Evolutionary conservation across 2,888 invertebrate genomes (phyloP), one percentile per base, ranked within the genome.

Genomic region (Drosophila nigritarsus): DNA sequence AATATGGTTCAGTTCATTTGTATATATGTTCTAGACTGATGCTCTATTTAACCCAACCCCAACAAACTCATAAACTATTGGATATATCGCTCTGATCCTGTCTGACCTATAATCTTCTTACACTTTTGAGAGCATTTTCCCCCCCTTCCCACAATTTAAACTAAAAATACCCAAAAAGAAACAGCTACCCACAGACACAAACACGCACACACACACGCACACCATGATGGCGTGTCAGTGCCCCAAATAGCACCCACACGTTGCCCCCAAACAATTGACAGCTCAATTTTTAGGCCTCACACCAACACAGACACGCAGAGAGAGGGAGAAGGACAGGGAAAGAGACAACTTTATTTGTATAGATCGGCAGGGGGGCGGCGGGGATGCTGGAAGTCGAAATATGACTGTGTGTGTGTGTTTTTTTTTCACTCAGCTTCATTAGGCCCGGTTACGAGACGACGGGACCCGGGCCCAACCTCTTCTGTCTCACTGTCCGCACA

Each of bases 201-300:
- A 24, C n/a, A 62, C 51, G 45, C 13, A 38, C 27, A 24, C 64
- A 50, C 20, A 29, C 56, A 50, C 20, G 42, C n/a, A 38, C n/a
- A 30, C 27, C 27, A 36, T 63, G 40, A 24, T 73, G 30, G 29
- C 50, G 67, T 66, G 53, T 71, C 70, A 34, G 58, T 83, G 83
- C 72, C 84, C 84, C 88, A 85, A 80, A 85, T 83, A 72, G 72
- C 89, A 72, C 87, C 89, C 89, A 84, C 83, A 74, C 76, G 65
- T 69, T 56, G 58, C 82, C 58, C 61, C 69, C 61, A 66, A 66
- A 72, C 83, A 81, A 77, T 83, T 85, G 90, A 85, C 90, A 90
- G 88, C 90, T 85, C 86, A 88, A 85, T 85, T 82, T 84, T 75
- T 54, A 71, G 86, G 68, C 74, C 80, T 66, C 71, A 68, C 65